phyloP scores from a whole-genome alignment of 1,140 invertebrate genomes.

The Drosophila sproati region DNA sequence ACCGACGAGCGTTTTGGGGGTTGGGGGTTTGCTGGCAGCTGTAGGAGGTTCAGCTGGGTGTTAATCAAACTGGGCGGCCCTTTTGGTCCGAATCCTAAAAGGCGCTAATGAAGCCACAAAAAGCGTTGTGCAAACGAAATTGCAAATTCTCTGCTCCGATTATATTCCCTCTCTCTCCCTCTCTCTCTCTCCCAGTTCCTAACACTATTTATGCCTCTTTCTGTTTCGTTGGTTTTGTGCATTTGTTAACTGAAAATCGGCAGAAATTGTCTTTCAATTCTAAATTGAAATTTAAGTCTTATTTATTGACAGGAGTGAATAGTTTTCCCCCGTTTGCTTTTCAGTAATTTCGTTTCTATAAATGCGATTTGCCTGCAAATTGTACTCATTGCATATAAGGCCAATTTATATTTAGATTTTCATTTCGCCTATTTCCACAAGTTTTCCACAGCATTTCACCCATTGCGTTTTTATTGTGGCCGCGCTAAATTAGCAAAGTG shows the following conservation, averaged over 20 bases:
- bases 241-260: not conserved
- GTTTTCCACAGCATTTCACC: slow-evolving; percentile 40
- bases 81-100: not conserved
- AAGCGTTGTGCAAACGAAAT: slow-evolving; percentile 60
- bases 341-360: not conserved
- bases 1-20: slow-evolving; percentile 1
- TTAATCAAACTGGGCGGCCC: slow-evolving; percentile 51
- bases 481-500: slow-evolving; percentile 66
- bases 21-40: not conserved
- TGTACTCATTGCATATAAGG: slow-evolving; percentile 52
- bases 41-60: slow-evolving; percentile 23
- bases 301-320: slow-evolving; percentile 12
- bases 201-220: not conserved
- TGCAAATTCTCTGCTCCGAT: slow-evolving; percentile 23
- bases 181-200: not conserved
- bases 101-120: slow-evolving; percentile 76
- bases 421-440: slow-evolving; percentile 37
- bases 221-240: not conserved
- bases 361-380: slow-evolving; percentile 32
- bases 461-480: slow-evolving; percentile 65
- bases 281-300: slow-evolving; percentile 6
- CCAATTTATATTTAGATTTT: slow-evolving; percentile 77
- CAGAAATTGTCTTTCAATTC: slow-evolving; percentile 32
- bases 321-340: not conserved
- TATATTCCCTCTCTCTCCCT: not conserved